Evolutionary conservation across 2,113 vertebrate species (phyloP).

Genomic region (Nyctereutes procyonoides): DNA sequence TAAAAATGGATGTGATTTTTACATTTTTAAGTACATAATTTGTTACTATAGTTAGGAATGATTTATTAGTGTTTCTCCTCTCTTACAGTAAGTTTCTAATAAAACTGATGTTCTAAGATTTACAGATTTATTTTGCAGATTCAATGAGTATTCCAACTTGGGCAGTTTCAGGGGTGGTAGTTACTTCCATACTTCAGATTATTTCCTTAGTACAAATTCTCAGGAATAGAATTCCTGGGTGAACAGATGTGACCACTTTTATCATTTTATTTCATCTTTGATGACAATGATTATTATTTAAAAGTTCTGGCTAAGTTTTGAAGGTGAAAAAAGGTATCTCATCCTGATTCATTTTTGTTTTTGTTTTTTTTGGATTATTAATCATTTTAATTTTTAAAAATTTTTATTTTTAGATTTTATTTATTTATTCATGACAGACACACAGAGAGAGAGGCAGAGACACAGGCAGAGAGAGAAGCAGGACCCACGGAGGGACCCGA

Average conservation of each 20-base stretch:
- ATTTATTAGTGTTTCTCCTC: background rate
- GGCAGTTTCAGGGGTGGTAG: background rate
- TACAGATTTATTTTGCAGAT: background rate
- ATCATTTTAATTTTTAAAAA: background rate
- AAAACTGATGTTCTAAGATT: background rate
- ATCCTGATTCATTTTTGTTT: background rate
- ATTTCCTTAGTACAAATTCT: background rate
- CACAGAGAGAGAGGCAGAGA: too few species aligned
- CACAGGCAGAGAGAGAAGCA: too few species aligned
- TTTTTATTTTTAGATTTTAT: too few species aligned
- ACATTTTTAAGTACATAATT: background rate
- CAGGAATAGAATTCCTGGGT: background rate
- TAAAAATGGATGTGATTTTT: background rate
- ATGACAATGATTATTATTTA: slow-evolving; percentile 5
- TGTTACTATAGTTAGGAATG: background rate
- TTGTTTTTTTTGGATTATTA: background rate
- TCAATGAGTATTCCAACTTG: background rate
- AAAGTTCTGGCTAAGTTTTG: slow-evolving; percentile 23
- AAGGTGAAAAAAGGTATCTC: background rate
- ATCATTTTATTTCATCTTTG: background rate
- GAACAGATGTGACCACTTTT: background rate
- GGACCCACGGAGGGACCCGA: too few species aligned
- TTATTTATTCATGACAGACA: too few species aligned
- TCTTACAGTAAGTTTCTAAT: background rate
- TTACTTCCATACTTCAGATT: background rate